Conservation (phyloP, 2,797 vertebrate genomes). For the Valencia hispanica region DNA sequence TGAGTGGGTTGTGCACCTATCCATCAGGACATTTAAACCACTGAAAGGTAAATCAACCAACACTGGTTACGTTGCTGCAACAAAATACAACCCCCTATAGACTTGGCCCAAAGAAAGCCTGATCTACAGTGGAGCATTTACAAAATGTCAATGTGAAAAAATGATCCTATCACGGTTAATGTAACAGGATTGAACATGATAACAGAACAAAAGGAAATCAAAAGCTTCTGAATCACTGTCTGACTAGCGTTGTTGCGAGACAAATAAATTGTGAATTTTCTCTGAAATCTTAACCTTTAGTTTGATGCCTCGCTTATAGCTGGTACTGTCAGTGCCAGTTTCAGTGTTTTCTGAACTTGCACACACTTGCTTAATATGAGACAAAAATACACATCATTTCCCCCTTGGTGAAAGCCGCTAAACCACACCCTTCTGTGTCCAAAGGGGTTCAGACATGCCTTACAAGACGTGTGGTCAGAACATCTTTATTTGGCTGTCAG, state of each 20-base stretch:
- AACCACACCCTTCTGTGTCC: neutral
- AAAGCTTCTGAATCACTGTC: conserved; percentile 4
- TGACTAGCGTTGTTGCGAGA: neutral
- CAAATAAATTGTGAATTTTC: neutral
- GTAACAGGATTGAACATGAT: neutral
- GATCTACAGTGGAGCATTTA: neutral
- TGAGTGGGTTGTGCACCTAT: neutral
- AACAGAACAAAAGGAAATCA: neutral
- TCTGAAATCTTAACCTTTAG: neutral
- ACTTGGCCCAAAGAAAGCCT: neutral
- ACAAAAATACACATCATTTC: neutral
- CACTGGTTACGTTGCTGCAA: neutral
- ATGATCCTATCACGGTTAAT: neutral
- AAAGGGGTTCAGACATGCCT: neutral
- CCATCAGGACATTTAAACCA: neutral
- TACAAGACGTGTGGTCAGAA: neutral
- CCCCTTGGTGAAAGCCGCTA: neutral
- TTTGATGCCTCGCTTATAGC: neutral
- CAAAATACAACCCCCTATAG: neutral
- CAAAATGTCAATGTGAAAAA: neutral
- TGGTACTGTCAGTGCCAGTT: neutral
- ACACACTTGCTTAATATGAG: neutral
- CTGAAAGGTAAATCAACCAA: neutral
- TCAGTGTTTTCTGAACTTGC: neutral
- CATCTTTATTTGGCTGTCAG: neutral